phyloP scores from a whole-genome alignment of 2,888 invertebrate species.

The Synergus gifuensis region DNA sequence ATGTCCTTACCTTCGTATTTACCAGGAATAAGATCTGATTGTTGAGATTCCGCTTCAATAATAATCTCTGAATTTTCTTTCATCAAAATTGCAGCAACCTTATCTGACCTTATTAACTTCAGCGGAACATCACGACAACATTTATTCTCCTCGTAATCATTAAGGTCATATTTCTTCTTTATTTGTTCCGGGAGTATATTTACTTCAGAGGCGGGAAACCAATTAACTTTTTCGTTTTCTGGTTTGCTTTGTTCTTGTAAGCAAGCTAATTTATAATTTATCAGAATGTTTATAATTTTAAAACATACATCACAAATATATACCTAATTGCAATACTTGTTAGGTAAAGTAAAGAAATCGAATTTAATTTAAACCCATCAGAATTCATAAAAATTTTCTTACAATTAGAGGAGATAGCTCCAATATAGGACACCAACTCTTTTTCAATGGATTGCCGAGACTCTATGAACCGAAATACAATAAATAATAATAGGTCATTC shows the following conservation, averaged over 20 bases:
- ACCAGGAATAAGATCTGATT: constrained; percentile 87
- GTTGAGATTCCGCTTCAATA: constrained; percentile 81
- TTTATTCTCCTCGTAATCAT: constrained; percentile 58
- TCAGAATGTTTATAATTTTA: neutral
- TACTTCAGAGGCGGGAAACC: constrained; percentile 67
- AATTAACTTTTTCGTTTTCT: constrained; percentile 55
- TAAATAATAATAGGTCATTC: too few relatives aligned
- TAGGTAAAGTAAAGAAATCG: too few relatives aligned
- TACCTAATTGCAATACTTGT: too few relatives aligned
- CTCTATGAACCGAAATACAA: too few relatives aligned
- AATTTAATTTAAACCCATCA: too few relatives aligned
- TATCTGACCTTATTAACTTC: constrained; percentile 66
- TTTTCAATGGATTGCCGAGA: too few relatives aligned
- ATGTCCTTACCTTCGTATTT: constrained; percentile 86
- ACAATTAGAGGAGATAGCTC: too few relatives aligned
- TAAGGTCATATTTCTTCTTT: constrained; percentile 46
- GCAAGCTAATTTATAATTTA: neutral
- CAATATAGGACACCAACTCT: too few relatives aligned
- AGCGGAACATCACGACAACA: constrained; percentile 56
- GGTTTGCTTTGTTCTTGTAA: constrained; percentile 32
- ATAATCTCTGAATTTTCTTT: constrained; percentile 75
- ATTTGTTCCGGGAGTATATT: constrained; percentile 54
- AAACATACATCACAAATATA: too few relatives aligned
- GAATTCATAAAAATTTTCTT: too few relatives aligned
- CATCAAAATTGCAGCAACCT: constrained; percentile 65